phyloP scores from a whole-genome alignment of 2,888 invertebrate genomes.

The Chrysodeixis includens region DNA sequence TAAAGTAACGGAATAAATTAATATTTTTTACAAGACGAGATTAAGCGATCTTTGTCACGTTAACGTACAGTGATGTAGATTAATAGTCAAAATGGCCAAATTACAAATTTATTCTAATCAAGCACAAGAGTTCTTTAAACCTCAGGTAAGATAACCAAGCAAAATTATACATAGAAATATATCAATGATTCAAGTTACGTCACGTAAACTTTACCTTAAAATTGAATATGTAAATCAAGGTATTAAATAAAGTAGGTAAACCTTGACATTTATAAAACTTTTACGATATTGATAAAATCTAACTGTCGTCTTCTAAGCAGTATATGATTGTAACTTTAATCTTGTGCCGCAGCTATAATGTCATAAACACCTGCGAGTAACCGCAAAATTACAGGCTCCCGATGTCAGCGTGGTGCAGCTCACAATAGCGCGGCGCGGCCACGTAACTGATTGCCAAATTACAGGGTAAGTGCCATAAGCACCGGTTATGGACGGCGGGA shows the following conservation, averaged over 20 bases:
- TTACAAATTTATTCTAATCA: conserved; percentile 34
- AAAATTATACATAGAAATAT: conserved; percentile 11
- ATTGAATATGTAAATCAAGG: conserved; percentile 3
- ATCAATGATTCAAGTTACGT: neutral
- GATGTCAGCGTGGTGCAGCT: conserved; percentile 75
- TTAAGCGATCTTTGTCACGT: conserved; percentile 42
- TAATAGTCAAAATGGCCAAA: conserved; percentile 42
- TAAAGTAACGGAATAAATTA: conserved; percentile 66
- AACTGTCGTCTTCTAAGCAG: conserved; percentile 63
- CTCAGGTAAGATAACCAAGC: conserved; percentile 15
- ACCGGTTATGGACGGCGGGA: conserved; percentile 69
- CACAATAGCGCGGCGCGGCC: conserved; percentile 73
- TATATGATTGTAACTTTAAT: conserved; percentile 64
- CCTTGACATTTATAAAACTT: neutral
- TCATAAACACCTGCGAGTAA: conserved; percentile 82
- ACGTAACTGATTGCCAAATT: conserved; percentile 83
- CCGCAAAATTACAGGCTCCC: conserved; percentile 84
- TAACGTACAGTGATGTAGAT: conserved; percentile 43
- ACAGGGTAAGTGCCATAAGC: conserved; percentile 84
- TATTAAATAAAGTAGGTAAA: conserved; percentile 4
- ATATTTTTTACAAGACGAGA: conserved; percentile 53
- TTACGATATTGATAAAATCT: conserved; percentile 47
- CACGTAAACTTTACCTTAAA: conserved; percentile 5
- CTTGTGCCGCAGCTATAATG: conserved; percentile 67
- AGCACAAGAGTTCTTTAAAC: conserved; percentile 26